Percentiles rank a stretch among this genome's conserved stretches.
phyloP scores from a whole-genome alignment of 2,113 vertebrate species.

The Microcebus tavaratra region DNA sequence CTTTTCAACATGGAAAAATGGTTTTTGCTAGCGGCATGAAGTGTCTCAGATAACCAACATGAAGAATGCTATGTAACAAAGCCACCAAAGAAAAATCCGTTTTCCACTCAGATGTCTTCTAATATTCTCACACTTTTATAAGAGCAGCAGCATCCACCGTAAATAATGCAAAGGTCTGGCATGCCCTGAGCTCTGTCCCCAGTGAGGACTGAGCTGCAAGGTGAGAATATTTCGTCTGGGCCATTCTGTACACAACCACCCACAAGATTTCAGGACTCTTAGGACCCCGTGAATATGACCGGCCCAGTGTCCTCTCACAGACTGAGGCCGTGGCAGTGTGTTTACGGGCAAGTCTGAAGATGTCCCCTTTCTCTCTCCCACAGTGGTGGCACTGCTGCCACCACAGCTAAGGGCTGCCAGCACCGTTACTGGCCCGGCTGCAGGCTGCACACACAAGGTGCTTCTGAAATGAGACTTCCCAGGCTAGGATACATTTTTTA shows the following conservation, averaged over 20 bases:
- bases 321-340: slow-evolving; percentile 12
- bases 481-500: slow-evolving; percentile 71
- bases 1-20: slow-evolving; percentile 60
- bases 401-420: slow-evolving; percentile 70
- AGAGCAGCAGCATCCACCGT: slow-evolving; percentile 30
- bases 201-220: slow-evolving; percentile 37
- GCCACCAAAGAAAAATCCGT: slow-evolving; percentile 67
- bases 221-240: slow-evolving; percentile 66
- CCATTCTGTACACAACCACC: slow-evolving; percentile 33
- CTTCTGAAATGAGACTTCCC: slow-evolving; percentile 73
- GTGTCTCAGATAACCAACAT: slow-evolving; percentile 68
- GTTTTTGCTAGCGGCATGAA: slow-evolving; percentile 20
- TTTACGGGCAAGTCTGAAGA: slow-evolving; percentile 51
- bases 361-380: slow-evolving; percentile 70
- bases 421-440: slow-evolving; percentile 75
- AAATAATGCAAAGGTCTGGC: slow-evolving; percentile 66
- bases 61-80: slow-evolving; percentile 56
- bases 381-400: slow-evolving; percentile 5
- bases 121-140: slow-evolving; percentile 55
- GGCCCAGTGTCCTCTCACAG: slow-evolving; percentile 56
- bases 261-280: slow-evolving; percentile 70
- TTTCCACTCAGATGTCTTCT: slow-evolving; percentile 76
- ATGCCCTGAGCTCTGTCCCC: slow-evolving; percentile 55
- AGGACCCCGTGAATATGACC: slow-evolving; percentile 65
- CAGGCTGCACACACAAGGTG: slow-evolving; percentile 69